Evolutionary conservation across 2,888 invertebrate genomes (phyloP), one percentile per base, ranked within the genome.

Genomic region (Ornithoptera alexandrae): DNA sequence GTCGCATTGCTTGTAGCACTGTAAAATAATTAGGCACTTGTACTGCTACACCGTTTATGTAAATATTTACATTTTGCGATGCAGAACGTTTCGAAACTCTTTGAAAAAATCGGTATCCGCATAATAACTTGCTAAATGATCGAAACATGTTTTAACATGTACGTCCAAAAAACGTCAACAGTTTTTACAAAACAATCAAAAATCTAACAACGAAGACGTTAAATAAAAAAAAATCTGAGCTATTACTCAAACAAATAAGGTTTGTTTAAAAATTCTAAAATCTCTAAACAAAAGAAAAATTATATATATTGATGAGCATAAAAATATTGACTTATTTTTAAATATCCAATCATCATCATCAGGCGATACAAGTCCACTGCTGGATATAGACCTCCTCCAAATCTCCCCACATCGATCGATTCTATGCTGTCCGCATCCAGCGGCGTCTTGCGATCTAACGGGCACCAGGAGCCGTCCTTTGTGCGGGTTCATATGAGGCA

Each of bases 11-110:
- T 73, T 98, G 98, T 62, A 99, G 92, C 20, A 99, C 97, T 8
- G 99, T 99, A 65, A 96, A 98, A 71, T 99, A 98, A 10, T 97
- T 97, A 36, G 97, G 96, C 36, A 99, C 99, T 72, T 95, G 88
- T 1, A 99, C 97, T 62, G 96, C 94, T 84, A 97, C 97, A 80
- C 98, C 99, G 93, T 99, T 98, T 73, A 99, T 97, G 87, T 98
- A 99, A 95, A 94, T 97, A 95, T 77, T 97, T 91, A 84, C 73
- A 4, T 79, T 74, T n/a, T 75, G 73, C 20, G 73, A 62, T 46
- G 76, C 62, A 1, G 62, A 68, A 53, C 81, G 77, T 53, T 67
- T 77, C 62, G 76, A 76, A 56, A 75, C 63, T 20, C 74, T 73
- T 57, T 76, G 74, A 6, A 77, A 71, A 22, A 72, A 46, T 18